A percentile compares a stretch with the other conserved stretches of the same genome.
These are phyloP conservation scores for Urosaurus nigricauda DNA, from an alignment of 2,797 vertebrate genomes.

Conservation along the genomic window DNA sequence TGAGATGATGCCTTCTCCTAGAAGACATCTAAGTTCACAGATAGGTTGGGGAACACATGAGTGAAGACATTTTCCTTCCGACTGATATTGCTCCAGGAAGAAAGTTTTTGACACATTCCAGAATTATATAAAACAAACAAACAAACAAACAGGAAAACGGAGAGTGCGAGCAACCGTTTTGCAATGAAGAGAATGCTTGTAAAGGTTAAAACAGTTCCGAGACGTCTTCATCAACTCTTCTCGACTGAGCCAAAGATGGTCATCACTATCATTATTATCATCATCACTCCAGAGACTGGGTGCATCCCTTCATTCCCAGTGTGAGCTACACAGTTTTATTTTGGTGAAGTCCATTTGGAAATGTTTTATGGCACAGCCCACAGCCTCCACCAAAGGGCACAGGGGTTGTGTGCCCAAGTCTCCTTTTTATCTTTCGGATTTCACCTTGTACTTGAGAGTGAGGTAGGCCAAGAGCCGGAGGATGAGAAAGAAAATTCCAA, in stretches of 20 bases:
- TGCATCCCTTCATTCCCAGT: fast-evolving
- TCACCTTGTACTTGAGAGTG: constrained; percentile 96
- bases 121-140: constrained; percentile 72
- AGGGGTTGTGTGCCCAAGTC: not conserved
- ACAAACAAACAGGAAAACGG: constrained; percentile 50
- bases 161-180: not conserved
- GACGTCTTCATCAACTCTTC: constrained; percentile 71
- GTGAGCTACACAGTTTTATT: not conserved
- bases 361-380: constrained; percentile 37
- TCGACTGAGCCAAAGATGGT: constrained; percentile 67
- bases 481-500: constrained; percentile 92
- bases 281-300: constrained; percentile 28
- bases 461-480: constrained; percentile 94
- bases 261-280: not conserved
- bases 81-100: not conserved
- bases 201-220: constrained; percentile 82
- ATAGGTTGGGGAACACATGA: not conserved
- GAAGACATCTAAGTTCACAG: not conserved
- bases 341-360: constrained; percentile 38
- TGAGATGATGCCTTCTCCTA: not conserved
- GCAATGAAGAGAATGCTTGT: constrained; percentile 68
- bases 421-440: constrained; percentile 90
- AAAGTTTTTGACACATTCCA: constrained; percentile 46
- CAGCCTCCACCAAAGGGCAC: constrained; percentile 39
- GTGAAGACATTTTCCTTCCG: fast-evolving